Conservation (phyloP, 2,888 invertebrate species). For the Electrophaes corylata region DNA sequence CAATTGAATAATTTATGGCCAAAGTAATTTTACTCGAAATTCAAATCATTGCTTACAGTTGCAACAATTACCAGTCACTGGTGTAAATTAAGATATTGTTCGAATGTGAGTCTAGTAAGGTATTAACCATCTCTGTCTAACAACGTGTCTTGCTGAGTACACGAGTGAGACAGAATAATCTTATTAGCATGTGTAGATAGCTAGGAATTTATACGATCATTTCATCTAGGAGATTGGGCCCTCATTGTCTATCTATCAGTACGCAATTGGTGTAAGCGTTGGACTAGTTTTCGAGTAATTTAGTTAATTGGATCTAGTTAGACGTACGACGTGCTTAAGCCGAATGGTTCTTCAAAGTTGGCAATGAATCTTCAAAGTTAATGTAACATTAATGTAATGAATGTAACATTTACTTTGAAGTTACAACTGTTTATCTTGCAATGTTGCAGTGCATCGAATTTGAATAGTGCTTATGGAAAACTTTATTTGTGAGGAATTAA, state of each 20-base stretch:
- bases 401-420: slow-evolving; percentile 9
- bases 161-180: slow-evolving; percentile 30
- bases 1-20: slow-evolving; percentile 17
- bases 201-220: slow-evolving; percentile 40
- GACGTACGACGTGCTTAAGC: slow-evolving; percentile 27
- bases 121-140: slow-evolving; percentile 25
- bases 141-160: neutral
- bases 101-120: slow-evolving; percentile 27
- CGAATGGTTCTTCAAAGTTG: slow-evolving; percentile 23
- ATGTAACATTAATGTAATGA: slow-evolving; percentile 22
- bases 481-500: too few species aligned
- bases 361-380: slow-evolving; percentile 27
- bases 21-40: slow-evolving; percentile 21
- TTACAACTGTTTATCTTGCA: slow-evolving; percentile 1
- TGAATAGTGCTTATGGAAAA: too few species aligned
- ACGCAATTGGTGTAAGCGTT: slow-evolving; percentile 39
- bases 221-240: slow-evolving; percentile 44
- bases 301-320: slow-evolving; percentile 31
- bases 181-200: slow-evolving; percentile 34
- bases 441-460: neutral
- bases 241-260: slow-evolving; percentile 47
- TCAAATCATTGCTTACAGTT: slow-evolving; percentile 25
- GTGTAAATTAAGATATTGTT: slow-evolving; percentile 34
- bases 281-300: slow-evolving; percentile 39
- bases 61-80: slow-evolving; percentile 29